Base-by-base conservation (phyloP, 2,888 invertebrate species). In the Acronicta leporina region DNA sequence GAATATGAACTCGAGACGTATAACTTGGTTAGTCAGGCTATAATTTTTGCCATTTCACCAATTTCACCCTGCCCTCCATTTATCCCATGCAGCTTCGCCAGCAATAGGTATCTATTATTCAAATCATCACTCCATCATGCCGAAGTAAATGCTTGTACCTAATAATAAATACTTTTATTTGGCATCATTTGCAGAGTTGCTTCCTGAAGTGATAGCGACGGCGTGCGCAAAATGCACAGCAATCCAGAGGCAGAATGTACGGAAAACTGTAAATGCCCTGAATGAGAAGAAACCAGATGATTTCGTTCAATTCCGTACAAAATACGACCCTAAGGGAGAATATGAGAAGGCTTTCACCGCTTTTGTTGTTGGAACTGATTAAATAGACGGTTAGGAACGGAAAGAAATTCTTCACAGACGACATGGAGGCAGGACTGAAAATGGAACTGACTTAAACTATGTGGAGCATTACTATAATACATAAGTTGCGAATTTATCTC, bases 131-230 rank as follows among this genome's bases (percentile, higher is more conserved):
- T 27, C 5, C 7, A 5, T 27, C 27, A 5, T 27, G 6, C 7
- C 27, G 7, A 7, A 27, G 27, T 27, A 27, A 27, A 27, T 7
- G 27, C 27, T 27, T 27, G 4, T 25, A 25, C n/a, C n/a, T n/a
- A n/a, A n/a, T n/a, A n/a, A n/a, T 27, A 27, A 7, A 5, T 27
- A 27, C 1, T 33, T 13, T 35, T 13, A 35, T 35, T 10, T 13
- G 13, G 13, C 35, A 10, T 9, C 35, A 8, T 58, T 65, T 81
- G 27, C 79, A 93, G 93, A 88, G 57, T 62, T 92, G 9, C 77
- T 92, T 0, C 92, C 92, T 0, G 92, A 92, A 72, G 87, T 93
- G 6, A 84, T 93, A 40, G 77, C 87, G 0, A 89, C 90, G 13
- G 81, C 87, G 0, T 93, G 93, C 66, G 89, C 75, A 1, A 92